Percentiles rank a stretch among this genome's conserved stretches.
Evolutionary conservation across 1,140 invertebrate genomes (phyloP).

Genomic region (Thaumetopoea pityocampa): DNA sequence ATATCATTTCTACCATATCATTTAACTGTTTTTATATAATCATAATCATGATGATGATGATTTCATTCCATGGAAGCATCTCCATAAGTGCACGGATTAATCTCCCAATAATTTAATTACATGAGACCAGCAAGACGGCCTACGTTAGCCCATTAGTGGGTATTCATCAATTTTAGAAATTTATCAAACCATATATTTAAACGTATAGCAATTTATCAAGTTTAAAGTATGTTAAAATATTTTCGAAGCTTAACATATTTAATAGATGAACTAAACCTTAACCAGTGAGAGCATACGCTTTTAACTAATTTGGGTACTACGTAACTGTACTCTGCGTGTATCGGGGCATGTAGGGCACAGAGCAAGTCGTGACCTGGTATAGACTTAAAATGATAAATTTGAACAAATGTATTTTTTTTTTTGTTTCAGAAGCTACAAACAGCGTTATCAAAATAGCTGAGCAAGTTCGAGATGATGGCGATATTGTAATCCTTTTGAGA

Average conservation of each 20-base stretch:
- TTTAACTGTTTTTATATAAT: no score
- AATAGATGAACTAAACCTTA: no score
- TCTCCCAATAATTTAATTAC: slow-evolving; percentile 5
- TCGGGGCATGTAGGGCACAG: slow-evolving; percentile 1
- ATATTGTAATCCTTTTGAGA: slow-evolving; percentile 48
- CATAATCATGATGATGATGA: no score
- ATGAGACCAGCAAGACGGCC: neutral
- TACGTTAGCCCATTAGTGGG: slow-evolving; percentile 3
- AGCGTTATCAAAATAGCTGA: slow-evolving; percentile 40
- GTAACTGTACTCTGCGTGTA: no score
- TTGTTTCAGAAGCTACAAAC: slow-evolving; percentile 55
- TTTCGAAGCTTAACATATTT: no score
- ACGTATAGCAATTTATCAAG: no score
- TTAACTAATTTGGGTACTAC: no score
- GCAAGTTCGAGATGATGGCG: slow-evolving; percentile 28
- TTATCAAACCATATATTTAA: neutral
- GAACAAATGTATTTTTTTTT: slow-evolving; percentile 1
- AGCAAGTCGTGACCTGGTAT: no score
- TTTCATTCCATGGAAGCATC: no score
- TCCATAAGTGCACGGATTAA: slow-evolving; percentile 1
- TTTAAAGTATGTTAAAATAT: no score
- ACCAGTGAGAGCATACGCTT: no score
- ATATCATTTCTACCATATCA: no score
- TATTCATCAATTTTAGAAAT: neutral
- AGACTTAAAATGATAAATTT: neutral